These are phyloP conservation scores for Thaleichthys pacificus DNA, from an alignment of 2,797 vertebrate species.

Conservation along the genomic window DNA sequence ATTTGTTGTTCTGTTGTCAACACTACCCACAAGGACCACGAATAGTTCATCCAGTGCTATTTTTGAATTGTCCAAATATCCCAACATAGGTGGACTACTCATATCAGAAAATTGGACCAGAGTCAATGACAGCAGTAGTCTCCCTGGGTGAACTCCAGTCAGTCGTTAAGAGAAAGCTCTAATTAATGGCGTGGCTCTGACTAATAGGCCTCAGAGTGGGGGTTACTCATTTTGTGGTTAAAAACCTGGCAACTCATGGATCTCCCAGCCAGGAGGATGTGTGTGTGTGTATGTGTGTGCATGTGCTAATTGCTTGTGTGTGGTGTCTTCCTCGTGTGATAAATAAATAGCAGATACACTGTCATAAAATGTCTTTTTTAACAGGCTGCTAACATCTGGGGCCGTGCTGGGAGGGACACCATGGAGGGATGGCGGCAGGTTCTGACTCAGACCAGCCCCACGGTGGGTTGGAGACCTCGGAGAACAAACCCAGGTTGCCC, in stretches of 20 bases:
- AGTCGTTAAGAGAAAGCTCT: constrained; percentile 23
- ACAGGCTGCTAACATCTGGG: constrained; percentile 51
- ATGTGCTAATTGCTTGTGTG: constrained; percentile 29
- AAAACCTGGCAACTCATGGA: constrained; percentile 16
- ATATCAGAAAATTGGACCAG: constrained; percentile 11
- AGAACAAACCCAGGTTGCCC: constrained; percentile 26
- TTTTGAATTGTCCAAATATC: constrained; percentile 42
- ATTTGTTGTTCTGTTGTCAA: constrained; percentile 73
- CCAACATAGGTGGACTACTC: constrained; percentile 37
- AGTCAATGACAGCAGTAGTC: constrained; percentile 21
- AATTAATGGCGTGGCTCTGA: constrained; percentile 34
- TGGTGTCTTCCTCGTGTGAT: constrained; percentile 35
- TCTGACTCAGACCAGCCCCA: constrained; percentile 33
- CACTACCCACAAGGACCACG: constrained; percentile 42
- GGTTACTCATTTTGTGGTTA: constrained; percentile 39
- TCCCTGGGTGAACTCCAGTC: constrained; percentile 29
- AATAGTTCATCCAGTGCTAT: constrained; percentile 41
- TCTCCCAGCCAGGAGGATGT: constrained; percentile 11
- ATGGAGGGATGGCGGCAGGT: constrained; percentile 24
- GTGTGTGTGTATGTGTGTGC: background rate
- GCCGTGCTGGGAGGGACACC: constrained; percentile 38
- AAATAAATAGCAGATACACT: constrained; percentile 50
- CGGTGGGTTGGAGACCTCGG: constrained; percentile 35
- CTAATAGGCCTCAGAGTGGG: constrained; percentile 28
- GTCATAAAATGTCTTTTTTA: constrained; percentile 37